Evolutionary conservation across 2,113 vertebrate genomes (phyloP), one percentile per base, ranked within the genome.

Genomic region (Pterophyllum scalare): DNA sequence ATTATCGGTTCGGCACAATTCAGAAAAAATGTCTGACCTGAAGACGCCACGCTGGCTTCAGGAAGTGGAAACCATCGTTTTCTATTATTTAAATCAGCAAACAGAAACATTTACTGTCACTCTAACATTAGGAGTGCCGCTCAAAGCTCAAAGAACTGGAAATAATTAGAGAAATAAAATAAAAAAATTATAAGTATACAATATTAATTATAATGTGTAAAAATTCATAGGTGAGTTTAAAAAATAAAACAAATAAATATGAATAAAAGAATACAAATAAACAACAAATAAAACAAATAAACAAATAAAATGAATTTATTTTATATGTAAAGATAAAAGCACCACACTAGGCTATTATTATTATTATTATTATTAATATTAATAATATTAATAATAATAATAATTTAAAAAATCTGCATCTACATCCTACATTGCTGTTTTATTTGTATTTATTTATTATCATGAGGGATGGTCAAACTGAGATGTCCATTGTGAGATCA

Each of bases 1-100:
- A 56, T 74, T n/a, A 33, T 22, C 0, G 0, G 11, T 60, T 76
- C 6, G 1, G 38, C 11, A 31, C 26, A 11, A 54, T 31, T 9
- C 62, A n/a, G 14, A 0, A 2, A 1, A 62, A 81, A 62, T 3
- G 2, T 0, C 6, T 1, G 11, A 79, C 56, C 65, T 14, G 4
- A 59, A 59, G 33, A 67, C 6, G 5, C 14, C n/a, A 20, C n/a
- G 15, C 10, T 13, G 40, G 24, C 35, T 22, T 28, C 24, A 24
- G 19, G 8, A 4, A 24, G 1, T 75, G 1, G 26, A 1, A 58
- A 5, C 17, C 10, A 1, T 49, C 43, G 4, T 26, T 5, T 54
- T 3, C 7, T 0, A 14, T 52, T 20, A n/a, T 52, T 54, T 52
- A 31, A 2, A 31, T 52, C 10, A 31, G 10, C 65, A 2, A 19